Conservation (phyloP, 2,113 vertebrate species). For the Terrapene triunguis region DNA sequence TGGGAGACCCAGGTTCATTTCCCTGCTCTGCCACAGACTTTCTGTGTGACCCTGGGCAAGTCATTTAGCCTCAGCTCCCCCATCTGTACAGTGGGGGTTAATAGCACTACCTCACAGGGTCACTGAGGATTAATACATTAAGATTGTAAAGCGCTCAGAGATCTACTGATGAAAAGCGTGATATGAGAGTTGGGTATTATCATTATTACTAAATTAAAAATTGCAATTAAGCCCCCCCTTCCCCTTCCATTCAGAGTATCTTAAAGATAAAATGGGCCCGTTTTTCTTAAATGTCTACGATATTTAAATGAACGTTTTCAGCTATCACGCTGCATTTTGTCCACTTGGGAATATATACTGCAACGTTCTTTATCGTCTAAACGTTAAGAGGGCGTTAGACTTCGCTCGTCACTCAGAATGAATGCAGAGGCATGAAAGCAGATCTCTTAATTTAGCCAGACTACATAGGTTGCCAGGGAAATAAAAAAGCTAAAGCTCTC, state of each 20-base stretch:
- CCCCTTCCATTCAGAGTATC: neutral
- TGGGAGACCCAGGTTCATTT: too few species aligned
- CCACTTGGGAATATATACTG: neutral
- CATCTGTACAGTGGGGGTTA: too few species aligned
- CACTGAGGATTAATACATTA: too few species aligned
- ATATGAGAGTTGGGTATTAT: neutral
- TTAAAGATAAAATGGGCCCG: neutral
- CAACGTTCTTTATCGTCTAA: neutral
- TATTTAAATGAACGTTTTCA: neutral
- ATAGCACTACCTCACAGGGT: too few species aligned
- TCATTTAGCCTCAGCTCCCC: too few species aligned
- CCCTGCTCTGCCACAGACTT: too few species aligned
- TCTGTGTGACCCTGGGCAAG: too few species aligned
- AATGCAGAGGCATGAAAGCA: neutral
- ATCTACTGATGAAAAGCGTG: neutral
- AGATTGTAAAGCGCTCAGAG: neutral
- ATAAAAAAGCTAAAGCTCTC: neutral
- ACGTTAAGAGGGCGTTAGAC: neutral
- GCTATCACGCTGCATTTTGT: neutral
- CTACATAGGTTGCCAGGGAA: neutral
- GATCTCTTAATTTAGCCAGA: neutral
- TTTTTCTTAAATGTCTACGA: neutral
- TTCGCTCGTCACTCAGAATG: neutral
- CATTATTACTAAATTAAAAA: neutral
- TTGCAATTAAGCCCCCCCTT: neutral